These are phyloP conservation scores for Diplodus sargus DNA, from an alignment of 2,797 vertebrate genomes.

Conservation along the genomic window DNA sequence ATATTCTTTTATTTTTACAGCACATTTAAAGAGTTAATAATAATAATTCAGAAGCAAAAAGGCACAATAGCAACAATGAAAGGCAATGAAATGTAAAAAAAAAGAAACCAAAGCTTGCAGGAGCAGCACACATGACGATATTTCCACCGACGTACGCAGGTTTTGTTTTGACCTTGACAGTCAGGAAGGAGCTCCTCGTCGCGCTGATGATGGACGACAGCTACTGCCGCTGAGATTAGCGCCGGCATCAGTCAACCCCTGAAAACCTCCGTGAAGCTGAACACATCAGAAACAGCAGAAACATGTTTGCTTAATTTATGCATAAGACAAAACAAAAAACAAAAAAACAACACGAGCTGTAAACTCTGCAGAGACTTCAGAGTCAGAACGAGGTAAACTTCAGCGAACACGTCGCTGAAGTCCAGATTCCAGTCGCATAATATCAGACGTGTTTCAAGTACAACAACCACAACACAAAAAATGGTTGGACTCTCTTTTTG, in stretches of 20 bases:
- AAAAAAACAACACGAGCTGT: not conserved
- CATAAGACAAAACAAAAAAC: not conserved
- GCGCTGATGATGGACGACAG: not conserved
- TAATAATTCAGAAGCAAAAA: too few species aligned
- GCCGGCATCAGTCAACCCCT: not conserved
- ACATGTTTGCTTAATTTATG: not conserved
- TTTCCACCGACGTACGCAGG: not conserved
- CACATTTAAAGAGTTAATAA: too few species aligned
- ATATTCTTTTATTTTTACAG: too few species aligned
- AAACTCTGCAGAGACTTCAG: not conserved
- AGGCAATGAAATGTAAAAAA: too few species aligned
- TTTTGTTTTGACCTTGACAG: not conserved
- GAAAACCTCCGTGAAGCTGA: not conserved
- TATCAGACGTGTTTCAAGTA: too few species aligned
- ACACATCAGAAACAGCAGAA: not conserved
- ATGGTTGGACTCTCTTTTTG: too few species aligned
- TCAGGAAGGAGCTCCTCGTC: not conserved
- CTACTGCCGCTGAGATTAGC: not conserved
- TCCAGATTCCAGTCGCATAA: too few species aligned
- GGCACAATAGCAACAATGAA: too few species aligned
- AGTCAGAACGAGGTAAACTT: not conserved
- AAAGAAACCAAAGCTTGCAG: too few species aligned
- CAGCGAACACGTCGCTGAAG: not conserved
- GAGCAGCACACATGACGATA: too few species aligned
- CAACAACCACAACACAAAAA: too few species aligned